phyloP scores from a whole-genome alignment of 1,140 invertebrate genomes.

The Cydia fagiglandana region DNA sequence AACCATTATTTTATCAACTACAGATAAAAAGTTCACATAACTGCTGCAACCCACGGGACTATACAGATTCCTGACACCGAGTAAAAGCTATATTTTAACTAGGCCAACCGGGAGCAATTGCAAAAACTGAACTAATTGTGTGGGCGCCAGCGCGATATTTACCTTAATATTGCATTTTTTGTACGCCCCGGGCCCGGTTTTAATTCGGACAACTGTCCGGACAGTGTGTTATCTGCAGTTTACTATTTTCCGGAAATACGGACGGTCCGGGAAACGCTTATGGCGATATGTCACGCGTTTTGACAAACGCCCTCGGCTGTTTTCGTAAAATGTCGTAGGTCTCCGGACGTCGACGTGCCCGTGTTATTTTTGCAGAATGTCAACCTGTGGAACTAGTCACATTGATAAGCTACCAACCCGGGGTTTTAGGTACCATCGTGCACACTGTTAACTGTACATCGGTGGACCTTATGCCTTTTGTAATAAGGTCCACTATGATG shows the following conservation, averaged over 20 bases:
- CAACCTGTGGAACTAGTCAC: too few species aligned
- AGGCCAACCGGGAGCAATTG: slow-evolving; percentile 14
- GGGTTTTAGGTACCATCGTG: too few species aligned
- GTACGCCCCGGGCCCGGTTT: slow-evolving; percentile 1
- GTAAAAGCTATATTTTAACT: slow-evolving; percentile 10
- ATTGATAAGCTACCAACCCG: too few species aligned
- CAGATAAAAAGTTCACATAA: background rate
- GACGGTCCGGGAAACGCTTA: slow-evolving; percentile 1
- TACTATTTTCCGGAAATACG: slow-evolving; percentile 24
- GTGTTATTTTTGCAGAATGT: background rate
- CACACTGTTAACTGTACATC: too few species aligned
- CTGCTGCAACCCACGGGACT: background rate
- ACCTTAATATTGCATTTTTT: slow-evolving; percentile 13
- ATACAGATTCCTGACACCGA: slow-evolving; percentile 4
- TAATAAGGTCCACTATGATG: too few species aligned
- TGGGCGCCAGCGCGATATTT: slow-evolving; percentile 2
- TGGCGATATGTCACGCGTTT: slow-evolving; percentile 27
- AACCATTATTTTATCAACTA: too few species aligned
- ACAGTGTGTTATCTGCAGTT: slow-evolving; percentile 22
- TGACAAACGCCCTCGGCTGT: slow-evolving; percentile 24
- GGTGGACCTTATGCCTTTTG: too few species aligned
- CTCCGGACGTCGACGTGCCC: background rate
- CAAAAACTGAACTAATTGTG: slow-evolving; percentile 30
- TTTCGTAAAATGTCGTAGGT: background rate
- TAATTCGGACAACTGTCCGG: slow-evolving; percentile 31